Evolutionary conservation across 2,797 vertebrate genomes (phyloP).

Genomic region (Halcyon leucocephala): DNA sequence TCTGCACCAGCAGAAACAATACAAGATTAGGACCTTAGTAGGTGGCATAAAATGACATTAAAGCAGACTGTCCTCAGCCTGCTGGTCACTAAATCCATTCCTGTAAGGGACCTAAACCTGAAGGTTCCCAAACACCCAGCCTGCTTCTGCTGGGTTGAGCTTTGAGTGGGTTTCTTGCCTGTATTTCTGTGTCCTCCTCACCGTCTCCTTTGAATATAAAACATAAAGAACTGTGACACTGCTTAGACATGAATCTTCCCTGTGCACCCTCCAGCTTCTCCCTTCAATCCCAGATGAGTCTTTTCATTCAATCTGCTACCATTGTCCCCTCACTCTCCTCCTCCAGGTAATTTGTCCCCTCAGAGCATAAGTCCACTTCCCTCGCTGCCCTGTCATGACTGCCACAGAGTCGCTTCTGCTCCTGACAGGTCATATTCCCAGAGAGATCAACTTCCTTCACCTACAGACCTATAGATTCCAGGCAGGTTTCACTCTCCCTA

Average conservation of each 20-base stretch:
- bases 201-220: neutral
- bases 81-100: neutral
- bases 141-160: neutral
- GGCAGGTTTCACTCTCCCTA: neutral
- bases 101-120: neutral
- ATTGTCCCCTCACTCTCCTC: neutral
- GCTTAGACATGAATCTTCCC: neutral
- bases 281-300: neutral
- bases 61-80: neutral
- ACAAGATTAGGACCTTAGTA: neutral
- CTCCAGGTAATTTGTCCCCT: neutral
- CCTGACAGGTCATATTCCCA: neutral
- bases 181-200: neutral
- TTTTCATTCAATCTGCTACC: neutral
- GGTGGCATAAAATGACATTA: neutral
- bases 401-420: neutral
- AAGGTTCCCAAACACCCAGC: neutral
- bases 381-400: accelerated
- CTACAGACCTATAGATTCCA: neutral
- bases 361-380: neutral
- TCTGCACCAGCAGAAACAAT: neutral
- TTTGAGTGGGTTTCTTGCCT: neutral
- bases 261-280: neutral
- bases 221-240: neutral
- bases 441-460: neutral